A percentile compares a stretch with the other conserved stretches of the same genome.
Conservation (phyloP, 2,113 vertebrate species). For the Paratilapia polleni region DNA sequence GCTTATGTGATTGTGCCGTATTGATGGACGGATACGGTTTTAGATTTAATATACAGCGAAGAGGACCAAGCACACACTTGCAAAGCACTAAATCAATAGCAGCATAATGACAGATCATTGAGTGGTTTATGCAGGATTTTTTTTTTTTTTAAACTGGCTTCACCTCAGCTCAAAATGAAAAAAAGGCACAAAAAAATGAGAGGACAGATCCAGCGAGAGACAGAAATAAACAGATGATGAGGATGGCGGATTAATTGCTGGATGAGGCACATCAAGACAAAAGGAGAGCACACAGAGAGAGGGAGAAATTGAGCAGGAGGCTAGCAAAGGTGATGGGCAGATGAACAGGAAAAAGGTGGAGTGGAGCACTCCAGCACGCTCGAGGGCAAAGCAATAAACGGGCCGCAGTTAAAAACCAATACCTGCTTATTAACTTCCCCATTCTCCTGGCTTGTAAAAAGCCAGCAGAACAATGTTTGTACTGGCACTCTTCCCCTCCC, state of each 20-base stretch:
- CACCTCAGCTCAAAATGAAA: background rate
- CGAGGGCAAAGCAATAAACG: conserved; percentile 75
- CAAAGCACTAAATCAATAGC: conserved; percentile 32
- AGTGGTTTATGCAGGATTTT: conserved; percentile 4
- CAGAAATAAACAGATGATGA: conserved; percentile 11
- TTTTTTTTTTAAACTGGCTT: background rate
- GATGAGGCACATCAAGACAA: conserved; percentile 38
- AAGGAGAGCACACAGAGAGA: conserved; percentile 19
- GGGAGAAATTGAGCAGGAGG: conserved; percentile 30
- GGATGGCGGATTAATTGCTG: conserved; percentile 56
- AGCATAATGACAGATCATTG: conserved; percentile 22
- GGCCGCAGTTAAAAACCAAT: conserved; percentile 77
- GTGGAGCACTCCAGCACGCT: conserved; percentile 59
- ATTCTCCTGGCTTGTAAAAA: conserved; percentile 72
- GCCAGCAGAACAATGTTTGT: conserved; percentile 73
- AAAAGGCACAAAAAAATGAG: background rate
- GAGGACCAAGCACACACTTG: background rate
- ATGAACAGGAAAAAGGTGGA: conserved; percentile 63
- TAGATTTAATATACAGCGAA: conserved; percentile 19
- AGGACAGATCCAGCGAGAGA: background rate
- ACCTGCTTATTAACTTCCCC: conserved; percentile 78
- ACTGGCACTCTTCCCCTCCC: conserved; percentile 58
- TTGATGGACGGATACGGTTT: conserved; percentile 12
- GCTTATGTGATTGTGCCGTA: conserved; percentile 9
- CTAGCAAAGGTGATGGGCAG: conserved; percentile 56